Evolutionary conservation across 2,113 vertebrate genomes (phyloP), one percentile per base, ranked within the genome.

Genomic region (Pavo muticus): DNA sequence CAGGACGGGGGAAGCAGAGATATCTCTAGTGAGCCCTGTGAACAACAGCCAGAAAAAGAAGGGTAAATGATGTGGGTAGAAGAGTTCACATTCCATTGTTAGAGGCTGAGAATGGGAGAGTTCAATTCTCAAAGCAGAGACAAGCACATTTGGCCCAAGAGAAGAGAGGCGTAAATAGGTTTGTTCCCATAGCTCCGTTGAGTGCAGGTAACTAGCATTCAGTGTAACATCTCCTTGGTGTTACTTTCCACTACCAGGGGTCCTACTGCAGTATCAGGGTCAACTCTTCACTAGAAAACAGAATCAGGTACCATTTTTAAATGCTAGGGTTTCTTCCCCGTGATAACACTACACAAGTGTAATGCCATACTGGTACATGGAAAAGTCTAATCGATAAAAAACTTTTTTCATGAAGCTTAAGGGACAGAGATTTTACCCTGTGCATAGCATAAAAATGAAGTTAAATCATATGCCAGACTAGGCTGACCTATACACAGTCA

Each of bases 341-440:
- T 45, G 23, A 9, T 25, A 54, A 32, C 39, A 39, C 37, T 29
- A 20, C 39, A 45, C 27, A 32, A 17, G 10, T 39, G 45, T 27
- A 39, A 30, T 25, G 37, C 20, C 48, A 16, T 2, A 3, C 27
- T 14, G 11, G 6, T 21, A 19, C 70, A 23, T 14, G 39, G n/a
- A 64, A 27, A 17, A 32, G 25, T 75, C 27, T 29, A 8, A 69
- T 45, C 7, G 17, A 27, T 54, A 65, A 25, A 50, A 10, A 30
- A 68, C 54, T 42, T 44, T 48, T 45, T 25, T 44, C 71, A 12
- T 1, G 0, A 37, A 85, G 25, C 59, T 59, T 76, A 68, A 45
- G 45, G 52, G 0, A 1, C 47, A 59, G 48, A n/a, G 14, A 48
- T 54, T 77, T 48, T 40, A 47, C n/a, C 42, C 63, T 0, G 0